These are phyloP conservation scores for Eurosta solidaginis DNA, from an alignment of 1,140 invertebrate species.

Conservation along the genomic window DNA sequence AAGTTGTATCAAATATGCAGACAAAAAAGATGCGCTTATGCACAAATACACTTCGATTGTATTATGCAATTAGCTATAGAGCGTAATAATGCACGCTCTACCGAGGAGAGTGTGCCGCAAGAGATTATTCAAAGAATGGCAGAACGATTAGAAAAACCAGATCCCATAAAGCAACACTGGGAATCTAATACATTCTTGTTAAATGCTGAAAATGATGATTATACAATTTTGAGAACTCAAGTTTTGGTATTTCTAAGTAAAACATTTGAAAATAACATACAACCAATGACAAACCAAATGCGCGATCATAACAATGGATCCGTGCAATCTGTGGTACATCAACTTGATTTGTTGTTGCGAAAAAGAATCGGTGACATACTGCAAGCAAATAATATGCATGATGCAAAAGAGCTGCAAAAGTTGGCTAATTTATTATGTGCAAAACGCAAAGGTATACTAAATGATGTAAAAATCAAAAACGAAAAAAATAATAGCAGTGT, in stretches of 20 bases:
- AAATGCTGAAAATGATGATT: neutral
- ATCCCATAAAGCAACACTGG: constrained; percentile 35
- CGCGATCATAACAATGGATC: neutral
- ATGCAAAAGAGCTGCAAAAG: neutral
- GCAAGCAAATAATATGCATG: neutral
- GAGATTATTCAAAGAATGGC: constrained; percentile 42
- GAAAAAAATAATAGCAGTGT: neutral
- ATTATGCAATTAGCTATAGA: constrained; percentile 32
- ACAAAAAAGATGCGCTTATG: constrained; percentile 35
- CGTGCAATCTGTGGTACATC: constrained; percentile 19
- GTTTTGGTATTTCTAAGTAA: constrained; percentile 3
- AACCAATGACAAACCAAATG: neutral
- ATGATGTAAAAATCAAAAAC: neutral
- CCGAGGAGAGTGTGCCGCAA: constrained; percentile 28
- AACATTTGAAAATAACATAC: neutral
- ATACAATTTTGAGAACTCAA: neutral
- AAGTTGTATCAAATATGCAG: constrained; percentile 45
- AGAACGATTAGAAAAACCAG: constrained; percentile 39
- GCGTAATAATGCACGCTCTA: constrained; percentile 37
- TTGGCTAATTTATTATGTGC: constrained; percentile 3
- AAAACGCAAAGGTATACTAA: constrained; percentile 29
- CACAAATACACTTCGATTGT: constrained; percentile 41
- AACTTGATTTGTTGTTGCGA: constrained; percentile 34
- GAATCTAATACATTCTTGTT: constrained; percentile 39
- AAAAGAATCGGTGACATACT: constrained; percentile 17